A percentile compares a stretch with the other conserved stretches of the same genome.
Conservation (phyloP, 2,113 vertebrate species). For the Siphamia tubifer region DNA sequence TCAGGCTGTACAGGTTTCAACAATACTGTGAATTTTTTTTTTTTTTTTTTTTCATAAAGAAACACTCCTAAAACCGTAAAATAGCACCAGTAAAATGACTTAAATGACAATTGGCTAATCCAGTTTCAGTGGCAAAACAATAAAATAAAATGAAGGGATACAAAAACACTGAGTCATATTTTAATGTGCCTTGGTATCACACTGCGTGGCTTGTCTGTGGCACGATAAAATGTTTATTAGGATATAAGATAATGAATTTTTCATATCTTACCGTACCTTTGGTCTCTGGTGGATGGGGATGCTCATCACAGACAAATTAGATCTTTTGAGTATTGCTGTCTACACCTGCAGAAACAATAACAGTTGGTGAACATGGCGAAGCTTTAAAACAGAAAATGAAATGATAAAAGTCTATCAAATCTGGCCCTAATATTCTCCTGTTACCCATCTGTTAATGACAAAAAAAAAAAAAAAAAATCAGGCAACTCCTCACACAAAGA, state of each 20-base stretch:
- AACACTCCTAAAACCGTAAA: background rate
- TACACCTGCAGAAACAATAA: conserved; percentile 74
- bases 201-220: background rate
- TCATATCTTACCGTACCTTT: conserved; percentile 75
- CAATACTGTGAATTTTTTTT: too few relatives aligned
- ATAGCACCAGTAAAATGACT: background rate
- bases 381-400: conserved; percentile 21
- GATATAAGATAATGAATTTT: conserved; percentile 64
- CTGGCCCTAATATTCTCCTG: background rate
- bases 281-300: conserved; percentile 75
- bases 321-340: conserved; percentile 75
- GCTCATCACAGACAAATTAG: conserved; percentile 82
- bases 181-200: background rate
- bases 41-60: conserved; percentile 4
- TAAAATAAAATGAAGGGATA: too few relatives aligned
- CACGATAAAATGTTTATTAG: conserved; percentile 55
- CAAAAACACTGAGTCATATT: background rate
- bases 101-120: conserved; percentile 3
- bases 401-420: conserved; percentile 14
- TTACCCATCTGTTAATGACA: conserved; percentile 37
- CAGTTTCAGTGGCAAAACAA: background rate
- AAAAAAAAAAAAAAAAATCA: too few relatives aligned
- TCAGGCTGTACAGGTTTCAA: background rate
- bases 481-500: conserved; percentile 8
- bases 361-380: conserved; percentile 10